phyloP scores from a whole-genome alignment of 2,888 invertebrate genomes.

The Patella ulyssiponensis region DNA sequence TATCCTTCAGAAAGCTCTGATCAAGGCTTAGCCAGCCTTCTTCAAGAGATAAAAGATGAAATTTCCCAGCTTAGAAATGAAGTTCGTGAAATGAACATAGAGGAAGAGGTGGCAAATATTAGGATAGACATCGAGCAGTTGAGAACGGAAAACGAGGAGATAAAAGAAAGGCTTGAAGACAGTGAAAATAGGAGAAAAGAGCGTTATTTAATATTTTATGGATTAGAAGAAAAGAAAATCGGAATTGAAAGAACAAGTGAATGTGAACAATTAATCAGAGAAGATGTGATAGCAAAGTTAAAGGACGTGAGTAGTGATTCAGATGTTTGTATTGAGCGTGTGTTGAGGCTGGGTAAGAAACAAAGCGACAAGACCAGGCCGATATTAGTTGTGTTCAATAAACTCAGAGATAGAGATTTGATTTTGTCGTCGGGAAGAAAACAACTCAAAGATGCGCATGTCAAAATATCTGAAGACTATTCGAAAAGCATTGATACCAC shows the following conservation, averaged over 20 bases:
- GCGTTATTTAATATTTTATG: neutral
- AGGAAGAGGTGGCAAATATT: neutral
- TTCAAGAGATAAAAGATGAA: neutral
- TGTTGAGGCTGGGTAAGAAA: neutral
- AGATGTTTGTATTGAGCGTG: neutral
- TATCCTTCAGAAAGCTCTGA: neutral
- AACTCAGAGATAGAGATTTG: neutral
- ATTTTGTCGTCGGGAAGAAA: neutral
- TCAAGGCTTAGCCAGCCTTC: too few relatives aligned
- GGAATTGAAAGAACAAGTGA: neutral
- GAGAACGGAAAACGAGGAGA: neutral
- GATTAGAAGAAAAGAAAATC: neutral
- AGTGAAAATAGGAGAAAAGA: neutral
- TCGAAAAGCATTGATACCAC: slow-evolving; percentile 3
- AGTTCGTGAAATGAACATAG: neutral
- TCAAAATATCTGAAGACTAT: slow-evolving; percentile 12
- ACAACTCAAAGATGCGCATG: neutral
- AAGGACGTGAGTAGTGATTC: neutral
- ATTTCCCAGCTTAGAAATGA: neutral
- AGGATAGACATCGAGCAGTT: neutral
- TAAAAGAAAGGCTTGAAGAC: neutral
- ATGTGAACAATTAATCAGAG: neutral
- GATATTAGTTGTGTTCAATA: neutral
- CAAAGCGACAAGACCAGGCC: neutral
- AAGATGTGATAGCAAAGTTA: neutral